phyloP scores from a whole-genome alignment of 2,113 vertebrate species.

The Polypterus bichir region DNA sequence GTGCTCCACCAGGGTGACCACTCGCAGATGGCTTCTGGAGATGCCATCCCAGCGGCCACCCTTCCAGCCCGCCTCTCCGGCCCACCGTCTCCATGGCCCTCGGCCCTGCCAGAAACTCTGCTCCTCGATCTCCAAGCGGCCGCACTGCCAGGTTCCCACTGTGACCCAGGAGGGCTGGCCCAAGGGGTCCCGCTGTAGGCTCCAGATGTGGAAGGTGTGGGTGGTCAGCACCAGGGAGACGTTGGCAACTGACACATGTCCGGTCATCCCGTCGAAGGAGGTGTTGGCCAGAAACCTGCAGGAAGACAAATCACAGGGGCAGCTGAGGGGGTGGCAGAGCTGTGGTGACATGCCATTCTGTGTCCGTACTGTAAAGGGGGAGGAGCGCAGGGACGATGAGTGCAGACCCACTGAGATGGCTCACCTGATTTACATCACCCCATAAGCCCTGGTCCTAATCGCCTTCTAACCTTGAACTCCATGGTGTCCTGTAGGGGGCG shows the following conservation, averaged over 20 bases:
- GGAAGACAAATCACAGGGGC: background rate
- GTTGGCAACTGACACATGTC: constrained; percentile 40
- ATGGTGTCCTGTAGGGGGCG: too few species aligned
- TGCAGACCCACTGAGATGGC: background rate
- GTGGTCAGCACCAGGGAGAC: constrained; percentile 42
- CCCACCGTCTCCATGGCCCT: constrained; percentile 14
- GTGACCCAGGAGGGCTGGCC: constrained; percentile 79
- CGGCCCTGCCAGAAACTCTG: constrained; percentile 38
- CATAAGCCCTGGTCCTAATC: background rate
- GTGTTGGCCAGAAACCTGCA: constrained; percentile 70
- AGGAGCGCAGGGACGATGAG: rapidly evolving
- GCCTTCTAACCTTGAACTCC: too few species aligned
- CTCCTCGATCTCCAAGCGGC: constrained; percentile 56
- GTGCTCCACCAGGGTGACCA: constrained; percentile 80
- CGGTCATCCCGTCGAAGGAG: constrained; percentile 63
- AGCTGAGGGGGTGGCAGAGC: rapidly evolving
- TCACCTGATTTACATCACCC: too few species aligned
- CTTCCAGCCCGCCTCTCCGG: constrained; percentile 27
- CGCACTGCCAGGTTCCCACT: constrained; percentile 59
- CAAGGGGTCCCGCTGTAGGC: constrained; percentile 48
- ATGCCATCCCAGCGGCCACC: constrained; percentile 21
- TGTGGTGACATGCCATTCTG: rapidly evolving
- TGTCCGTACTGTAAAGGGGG: rapidly evolving
- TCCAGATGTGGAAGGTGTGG: constrained; percentile 66
- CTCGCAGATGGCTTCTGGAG: constrained; percentile 42